Conservation (phyloP, 2,888 invertebrate species). For the Acheta domesticus region DNA sequence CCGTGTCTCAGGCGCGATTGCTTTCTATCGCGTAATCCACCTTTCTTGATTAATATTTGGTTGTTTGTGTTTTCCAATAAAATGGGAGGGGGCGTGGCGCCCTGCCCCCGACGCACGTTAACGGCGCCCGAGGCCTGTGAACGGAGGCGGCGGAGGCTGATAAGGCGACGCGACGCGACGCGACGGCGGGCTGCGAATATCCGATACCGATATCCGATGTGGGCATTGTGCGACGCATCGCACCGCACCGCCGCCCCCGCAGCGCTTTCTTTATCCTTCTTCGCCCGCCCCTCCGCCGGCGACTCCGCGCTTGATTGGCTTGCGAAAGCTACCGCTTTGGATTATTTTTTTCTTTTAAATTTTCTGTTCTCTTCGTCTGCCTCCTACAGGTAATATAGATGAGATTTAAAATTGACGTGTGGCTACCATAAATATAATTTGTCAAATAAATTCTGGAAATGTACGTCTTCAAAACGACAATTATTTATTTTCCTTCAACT, state of each 20-base stretch:
- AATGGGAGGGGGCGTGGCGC: background rate
- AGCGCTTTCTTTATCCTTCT: background rate
- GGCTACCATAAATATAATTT: no score
- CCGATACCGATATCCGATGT: constrained; percentile 2
- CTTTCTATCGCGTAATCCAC: background rate
- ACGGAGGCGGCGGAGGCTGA: background rate
- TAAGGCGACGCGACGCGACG: background rate
- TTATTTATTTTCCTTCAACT: no score
- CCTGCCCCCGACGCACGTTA: background rate
- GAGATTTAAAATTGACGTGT: no score
- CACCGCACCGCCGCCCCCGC: background rate
- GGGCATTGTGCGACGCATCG: constrained; percentile 12
- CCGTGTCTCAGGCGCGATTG: no score
- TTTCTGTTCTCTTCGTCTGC: no score
- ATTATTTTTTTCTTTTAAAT: no score
- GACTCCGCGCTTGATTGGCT: background rate
- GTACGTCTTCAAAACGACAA: no score
- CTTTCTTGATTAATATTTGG: background rate
- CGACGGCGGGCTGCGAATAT: background rate
- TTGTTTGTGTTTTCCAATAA: background rate
- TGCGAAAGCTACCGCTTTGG: no score
- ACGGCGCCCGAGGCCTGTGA: background rate
- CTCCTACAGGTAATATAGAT: no score
- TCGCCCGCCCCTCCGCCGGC: background rate
- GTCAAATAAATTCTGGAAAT: no score